phyloP scores from a whole-genome alignment of 2,888 invertebrate genomes.

The Caenorhabditis macrosperma region DNA sequence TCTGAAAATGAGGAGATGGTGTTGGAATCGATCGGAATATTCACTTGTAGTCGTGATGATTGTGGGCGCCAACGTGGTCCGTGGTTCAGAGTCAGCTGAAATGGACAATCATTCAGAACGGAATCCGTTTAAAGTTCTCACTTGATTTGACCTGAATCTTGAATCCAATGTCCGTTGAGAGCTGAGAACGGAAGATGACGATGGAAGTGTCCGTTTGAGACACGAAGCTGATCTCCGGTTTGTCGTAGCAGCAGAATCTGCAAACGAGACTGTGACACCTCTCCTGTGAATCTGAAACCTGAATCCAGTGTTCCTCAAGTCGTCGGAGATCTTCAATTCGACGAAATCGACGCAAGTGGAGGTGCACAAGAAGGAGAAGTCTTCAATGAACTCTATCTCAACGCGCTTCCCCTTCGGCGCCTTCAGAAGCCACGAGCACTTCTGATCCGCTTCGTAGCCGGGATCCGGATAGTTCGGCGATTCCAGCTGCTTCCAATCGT shows the following conservation, averaged over 20 bases:
- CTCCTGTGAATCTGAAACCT: constrained; percentile 56
- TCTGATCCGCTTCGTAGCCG: constrained; percentile 71
- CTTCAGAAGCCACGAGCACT: constrained; percentile 76
- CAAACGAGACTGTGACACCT: not conserved
- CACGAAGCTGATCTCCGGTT: constrained; percentile 91
- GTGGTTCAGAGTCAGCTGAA: constrained; percentile 59
- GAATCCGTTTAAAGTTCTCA: constrained; percentile 30
- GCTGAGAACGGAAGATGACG: constrained; percentile 84
- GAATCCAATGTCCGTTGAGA: constrained; percentile 74
- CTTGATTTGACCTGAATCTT: constrained; percentile 67
- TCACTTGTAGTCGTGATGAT: constrained; percentile 64
- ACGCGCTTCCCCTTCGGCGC: constrained; percentile 65
- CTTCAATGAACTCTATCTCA: constrained; percentile 77
- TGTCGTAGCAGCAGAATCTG: constrained; percentile 78
- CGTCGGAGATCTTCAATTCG: constrained; percentile 76
- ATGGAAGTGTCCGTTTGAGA: constrained; percentile 94
- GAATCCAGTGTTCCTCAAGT: constrained; percentile 77
- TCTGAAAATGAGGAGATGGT: constrained; percentile 36
- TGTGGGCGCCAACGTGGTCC: constrained; percentile 66
- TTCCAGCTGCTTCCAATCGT: constrained; percentile 60
- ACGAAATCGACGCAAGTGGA: constrained; percentile 79
- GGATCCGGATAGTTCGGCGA: constrained; percentile 72
- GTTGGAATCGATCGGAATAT: not conserved
- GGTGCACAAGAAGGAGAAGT: constrained; percentile 79
- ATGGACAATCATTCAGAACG: not conserved